Evolutionary conservation across 1,140 invertebrate genomes (phyloP), one percentile per base, ranked within the genome.

Genomic region (Dendroctonus ponderosae): DNA sequence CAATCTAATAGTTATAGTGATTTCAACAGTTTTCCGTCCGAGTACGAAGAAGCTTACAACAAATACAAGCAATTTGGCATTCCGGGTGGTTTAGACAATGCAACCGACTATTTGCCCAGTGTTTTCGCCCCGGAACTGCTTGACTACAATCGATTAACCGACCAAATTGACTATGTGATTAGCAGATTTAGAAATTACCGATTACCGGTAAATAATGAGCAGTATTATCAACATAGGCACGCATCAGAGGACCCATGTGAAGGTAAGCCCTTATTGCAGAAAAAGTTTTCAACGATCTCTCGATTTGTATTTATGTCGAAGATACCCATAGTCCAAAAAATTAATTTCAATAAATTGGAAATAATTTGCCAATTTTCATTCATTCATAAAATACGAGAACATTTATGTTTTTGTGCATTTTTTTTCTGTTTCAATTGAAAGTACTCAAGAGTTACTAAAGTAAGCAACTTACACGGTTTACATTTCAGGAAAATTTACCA

Each of bases 121-220:
- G 60, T 52, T 41, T 62, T 42, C 38, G 12, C 48, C 5, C 60
- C 60, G 12, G 48, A 52, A 42, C 39, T 62, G n/a, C 52, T 62
- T 12, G 60, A 62, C 37, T n/a, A 41, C 14, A 2, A 62, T 6
- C 7, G 12, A 7, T 12, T 62, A 6, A 42, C 60, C 6, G 60
- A 62, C 9, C 12, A 62, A 52, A 62, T 62, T 52, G 49, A 51
- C 11, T 12, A 52, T 0, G 60, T 62, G 5, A 62, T 62, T n/a
- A 52, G 60, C 6, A 8, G 40, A 7, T 62, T 52, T 37, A 11
- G 49, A 41, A 37, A 62, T n/a, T 40, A 40, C 12, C 8, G 9
- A 5, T 15, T 62, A 15, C 44, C 39, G n/a, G 12, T 37, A 4
- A 62, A 51, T 42, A 62, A 62, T 52, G 60, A 62, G 6, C n/a